Evolutionary conservation across 2,888 invertebrate species (phyloP), one percentile per base, ranked within the genome.

Genomic region (Tanypteryx hageni): DNA sequence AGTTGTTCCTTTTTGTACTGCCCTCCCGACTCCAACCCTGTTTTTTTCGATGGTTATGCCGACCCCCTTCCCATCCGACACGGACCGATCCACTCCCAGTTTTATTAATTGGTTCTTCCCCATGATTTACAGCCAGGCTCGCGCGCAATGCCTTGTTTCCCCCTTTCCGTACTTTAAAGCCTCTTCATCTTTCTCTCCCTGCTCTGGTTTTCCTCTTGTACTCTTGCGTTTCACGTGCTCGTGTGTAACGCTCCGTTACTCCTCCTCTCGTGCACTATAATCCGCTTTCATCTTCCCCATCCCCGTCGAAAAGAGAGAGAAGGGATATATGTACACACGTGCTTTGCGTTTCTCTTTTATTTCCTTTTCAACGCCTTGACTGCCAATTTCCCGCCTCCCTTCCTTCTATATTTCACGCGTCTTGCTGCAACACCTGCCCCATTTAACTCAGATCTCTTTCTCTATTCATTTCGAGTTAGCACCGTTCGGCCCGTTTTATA

Each of bases 301-400:
- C 76, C 27, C 27, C 11, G 61, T 16, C 2, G 13, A 22, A 76
- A 27, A 76, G 1, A 22, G 76, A 22, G 22, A 76, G 14, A 76
- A 27, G 27, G 76, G 8, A 18, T 16, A 8, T 16, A 76, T 27
- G 76, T 76, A 27, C 27, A 76, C 76, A 76, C 22, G 18, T 22
- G 18, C 27, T 22, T 76, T 22, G 22, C 68, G 22, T 11, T 22
- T 22, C 68, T 68, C 76, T 27, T 68, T 68, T 68, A n/a, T 27
- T 27, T 27, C 22, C 13, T 22, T 76, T 76, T 22, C n/a, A n/a
- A n/a, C n/a, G n/a, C n/a, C n/a, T 76, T 27, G 22, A 27, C 22
- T 76, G 76, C 76, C 76, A 76, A 76, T 76, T 76, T 76, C 76
- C 76, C 27, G 44, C 44, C 27, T 22, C 76, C 76, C 76, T 76